Evolutionary conservation across 2,888 invertebrate genomes (phyloP).

Genomic region (Hypercompe scribonia): DNA sequence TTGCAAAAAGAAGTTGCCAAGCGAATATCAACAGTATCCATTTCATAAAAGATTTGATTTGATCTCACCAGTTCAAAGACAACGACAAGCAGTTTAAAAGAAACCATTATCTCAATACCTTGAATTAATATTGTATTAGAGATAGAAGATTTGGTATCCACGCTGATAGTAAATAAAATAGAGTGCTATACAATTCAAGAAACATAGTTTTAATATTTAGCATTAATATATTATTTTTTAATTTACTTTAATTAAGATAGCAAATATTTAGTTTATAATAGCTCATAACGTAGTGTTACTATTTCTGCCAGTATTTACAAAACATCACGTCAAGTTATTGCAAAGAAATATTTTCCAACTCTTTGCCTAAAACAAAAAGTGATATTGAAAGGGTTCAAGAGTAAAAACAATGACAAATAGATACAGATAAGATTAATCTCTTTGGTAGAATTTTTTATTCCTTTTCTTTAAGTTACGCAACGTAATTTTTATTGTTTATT

Average conservation of each 20-base stretch:
- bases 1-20: not conserved
- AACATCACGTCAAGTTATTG: slow-evolving; percentile 33
- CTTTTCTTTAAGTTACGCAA: slow-evolving; percentile 41
- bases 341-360: slow-evolving; percentile 51
- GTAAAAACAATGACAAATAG: slow-evolving; percentile 55
- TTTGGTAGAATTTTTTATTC: slow-evolving; percentile 49
- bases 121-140: too few relatives aligned
- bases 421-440: slow-evolving; percentile 54
- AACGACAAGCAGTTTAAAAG: not conserved
- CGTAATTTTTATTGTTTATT: slow-evolving; percentile 28
- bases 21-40: not conserved
- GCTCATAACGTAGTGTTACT: not conserved
- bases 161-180: too few relatives aligned
- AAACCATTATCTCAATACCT: too few relatives aligned
- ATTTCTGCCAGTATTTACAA: slow-evolving; percentile 10
- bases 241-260: not conserved
- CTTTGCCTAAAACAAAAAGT: slow-evolving; percentile 51
- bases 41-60: not conserved
- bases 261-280: too few relatives aligned
- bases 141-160: too few relatives aligned
- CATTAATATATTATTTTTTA: not conserved
- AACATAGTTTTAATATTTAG: not conserved
- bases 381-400: slow-evolving; percentile 56
- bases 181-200: not conserved
- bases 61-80: not conserved